phyloP scores from a whole-genome alignment of 2,797 vertebrate species.

The Ibycter americanus region DNA sequence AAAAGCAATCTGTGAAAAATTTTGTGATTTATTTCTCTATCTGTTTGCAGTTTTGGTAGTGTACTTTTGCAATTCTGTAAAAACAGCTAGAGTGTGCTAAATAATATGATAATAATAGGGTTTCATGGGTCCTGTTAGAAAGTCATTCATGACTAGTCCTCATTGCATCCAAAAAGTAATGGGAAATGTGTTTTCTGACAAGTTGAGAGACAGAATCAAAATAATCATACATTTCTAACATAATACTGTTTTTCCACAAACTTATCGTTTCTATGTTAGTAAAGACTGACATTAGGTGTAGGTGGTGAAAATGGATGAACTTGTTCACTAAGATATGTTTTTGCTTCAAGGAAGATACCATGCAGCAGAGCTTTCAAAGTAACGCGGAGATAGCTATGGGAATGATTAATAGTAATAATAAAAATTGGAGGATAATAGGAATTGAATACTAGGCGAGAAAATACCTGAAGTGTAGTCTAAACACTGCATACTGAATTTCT shows the following conservation, averaged over 20 bases:
- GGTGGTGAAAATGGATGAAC: conserved; percentile 23
- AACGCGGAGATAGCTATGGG: background rate
- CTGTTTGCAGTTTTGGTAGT: background rate
- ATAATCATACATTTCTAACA: background rate
- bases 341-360: background rate
- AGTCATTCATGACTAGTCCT: background rate
- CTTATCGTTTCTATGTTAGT: background rate
- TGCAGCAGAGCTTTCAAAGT: conserved; percentile 30
- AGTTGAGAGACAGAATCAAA: background rate
- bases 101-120: background rate
- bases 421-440: background rate
- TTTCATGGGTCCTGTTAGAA: background rate
- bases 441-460: background rate
- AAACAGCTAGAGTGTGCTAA: background rate
- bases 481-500: background rate
- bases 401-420: background rate
- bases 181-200: background rate
- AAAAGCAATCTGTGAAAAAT: background rate
- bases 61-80: background rate
- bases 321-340: background rate
- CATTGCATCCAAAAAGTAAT: background rate
- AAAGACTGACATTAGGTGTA: background rate
- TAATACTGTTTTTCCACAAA: background rate
- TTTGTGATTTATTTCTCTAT: background rate
- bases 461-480: background rate